Evolutionary conservation across 2,797 vertebrate genomes (phyloP).

Genomic region (Falco naumanni): DNA sequence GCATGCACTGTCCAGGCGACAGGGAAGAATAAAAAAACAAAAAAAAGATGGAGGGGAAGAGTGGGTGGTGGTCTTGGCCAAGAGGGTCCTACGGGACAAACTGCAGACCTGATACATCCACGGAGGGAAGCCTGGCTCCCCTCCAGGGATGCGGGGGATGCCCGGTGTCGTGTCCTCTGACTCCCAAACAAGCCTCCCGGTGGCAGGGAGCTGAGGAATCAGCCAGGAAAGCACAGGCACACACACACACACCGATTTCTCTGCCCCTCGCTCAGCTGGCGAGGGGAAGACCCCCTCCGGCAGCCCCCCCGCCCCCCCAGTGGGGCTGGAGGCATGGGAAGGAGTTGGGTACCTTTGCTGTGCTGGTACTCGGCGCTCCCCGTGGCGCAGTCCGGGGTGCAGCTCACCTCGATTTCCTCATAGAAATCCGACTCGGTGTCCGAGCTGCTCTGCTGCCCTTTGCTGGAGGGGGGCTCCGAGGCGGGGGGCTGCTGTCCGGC

Average conservation of each 20-base stretch:
- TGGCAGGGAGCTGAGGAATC: conserved; percentile 16
- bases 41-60: background rate
- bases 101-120: conserved; percentile 21
- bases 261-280: background rate
- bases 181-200: conserved; percentile 10
- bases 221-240: background rate
- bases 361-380: conserved; percentile 91
- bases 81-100: background rate
- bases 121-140: conserved; percentile 28
- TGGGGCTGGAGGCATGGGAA: conserved; percentile 45
- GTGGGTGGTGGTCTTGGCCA: background rate
- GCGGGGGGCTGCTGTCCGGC: conserved; percentile 75
- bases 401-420: conserved; percentile 99
- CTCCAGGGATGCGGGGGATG: conserved; percentile 30
- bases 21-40: background rate
- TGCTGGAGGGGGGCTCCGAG: conserved; percentile 78
- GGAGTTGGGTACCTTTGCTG: conserved; percentile 87
- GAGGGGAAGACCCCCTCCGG: background rate
- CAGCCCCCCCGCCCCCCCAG: background rate
- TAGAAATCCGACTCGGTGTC: conserved; percentile 99
- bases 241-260: background rate
- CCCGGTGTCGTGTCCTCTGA: conserved; percentile 1
- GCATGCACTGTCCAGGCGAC: background rate
- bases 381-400: conserved; percentile 90
- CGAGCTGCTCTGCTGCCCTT: conserved; percentile 91